Evolutionary conservation across 1,140 invertebrate species (phyloP), one percentile per base, ranked within the genome.

Genomic region (Chelonus insularis): DNA sequence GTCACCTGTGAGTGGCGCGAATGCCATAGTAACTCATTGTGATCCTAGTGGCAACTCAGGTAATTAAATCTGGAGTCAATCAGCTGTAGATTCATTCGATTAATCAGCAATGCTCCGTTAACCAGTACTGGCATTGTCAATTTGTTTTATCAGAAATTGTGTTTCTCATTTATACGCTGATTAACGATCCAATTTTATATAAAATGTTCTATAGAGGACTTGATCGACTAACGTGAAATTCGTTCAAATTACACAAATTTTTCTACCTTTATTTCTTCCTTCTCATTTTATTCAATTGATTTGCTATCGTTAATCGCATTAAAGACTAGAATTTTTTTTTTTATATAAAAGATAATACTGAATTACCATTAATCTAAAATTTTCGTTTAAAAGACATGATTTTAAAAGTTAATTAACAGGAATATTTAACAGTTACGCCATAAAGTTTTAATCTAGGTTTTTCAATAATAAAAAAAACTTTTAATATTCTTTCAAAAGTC

Each of bases 31-130:
- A 50, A 56, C n/a, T 43, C 20, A 51, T 36, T 55, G 48, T 52
- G 70, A 65, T 68, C 67, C 66, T 57, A 51, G 63, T 41, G 48
- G n/a, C 20, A 41, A 64, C 45, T 48, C 52, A 48, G 63, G 50
- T 70, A 73, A 75, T 74, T 72, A 73, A 72, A 70, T 74, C 72
- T 67, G 56, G 21, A 67, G 58, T 66, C 72, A 74, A 75, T 69
- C 65, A 70, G 59, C 70, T 65, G 66, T 69, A 41, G 60, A 62
- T 68, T 71, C 52, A 75, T 68, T 65, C 64, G 68, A 72, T 73
- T 74, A 74, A 76, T 72, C 63, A 68, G 60, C 62, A 67, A 67
- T 66, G 64, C 58, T 65, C 64, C 64, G 52, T 72, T 72, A 64
- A 52, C 54, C 37, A 34, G 57, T 41, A 63, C 68, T 58, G 36